Percentiles rank a stretch among this genome's conserved stretches.
phyloP scores from a whole-genome alignment of 1,140 invertebrate genomes.

The Octopus bimaculoides region DNA sequence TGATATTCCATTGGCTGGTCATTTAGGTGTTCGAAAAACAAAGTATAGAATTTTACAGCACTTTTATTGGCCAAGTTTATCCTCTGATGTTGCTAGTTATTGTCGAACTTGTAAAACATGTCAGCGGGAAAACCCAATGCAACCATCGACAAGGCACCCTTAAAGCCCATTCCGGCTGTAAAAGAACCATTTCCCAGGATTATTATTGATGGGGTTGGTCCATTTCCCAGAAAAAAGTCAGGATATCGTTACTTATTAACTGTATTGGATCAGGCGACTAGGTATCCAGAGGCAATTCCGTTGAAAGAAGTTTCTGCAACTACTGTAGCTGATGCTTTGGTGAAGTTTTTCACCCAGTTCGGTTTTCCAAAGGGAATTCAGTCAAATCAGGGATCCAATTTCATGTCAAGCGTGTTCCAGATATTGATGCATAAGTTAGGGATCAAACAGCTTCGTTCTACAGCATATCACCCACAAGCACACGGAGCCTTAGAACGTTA shows the following conservation, averaged over 20 bases:
- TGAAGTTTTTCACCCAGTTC: background rate
- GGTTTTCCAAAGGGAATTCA: background rate
- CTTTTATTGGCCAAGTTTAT: no score
- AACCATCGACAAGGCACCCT: background rate
- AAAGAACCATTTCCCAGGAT: background rate
- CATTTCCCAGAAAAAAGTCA: background rate
- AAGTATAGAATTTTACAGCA: no score
- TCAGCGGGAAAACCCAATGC: background rate
- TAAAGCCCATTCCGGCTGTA: background rate
- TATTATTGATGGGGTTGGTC: background rate
- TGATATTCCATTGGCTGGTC: no score
- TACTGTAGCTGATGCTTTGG: background rate
- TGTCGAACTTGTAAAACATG: no score
- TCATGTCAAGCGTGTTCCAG: background rate
- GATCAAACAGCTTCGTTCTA: background rate
- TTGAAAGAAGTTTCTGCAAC: background rate
- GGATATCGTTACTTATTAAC: background rate
- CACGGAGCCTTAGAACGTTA: slow-evolving; percentile 20
- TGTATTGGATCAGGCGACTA: background rate
- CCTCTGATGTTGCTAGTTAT: no score
- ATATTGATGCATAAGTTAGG: background rate
- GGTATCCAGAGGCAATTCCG: background rate
- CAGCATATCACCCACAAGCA: slow-evolving; percentile 21
- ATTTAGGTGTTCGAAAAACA: no score
- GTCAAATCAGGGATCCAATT: background rate